Evolutionary conservation across 2,888 invertebrate genomes (phyloP), one percentile per base, ranked within the genome.

Genomic region (Drosophila percnosoma): DNA sequence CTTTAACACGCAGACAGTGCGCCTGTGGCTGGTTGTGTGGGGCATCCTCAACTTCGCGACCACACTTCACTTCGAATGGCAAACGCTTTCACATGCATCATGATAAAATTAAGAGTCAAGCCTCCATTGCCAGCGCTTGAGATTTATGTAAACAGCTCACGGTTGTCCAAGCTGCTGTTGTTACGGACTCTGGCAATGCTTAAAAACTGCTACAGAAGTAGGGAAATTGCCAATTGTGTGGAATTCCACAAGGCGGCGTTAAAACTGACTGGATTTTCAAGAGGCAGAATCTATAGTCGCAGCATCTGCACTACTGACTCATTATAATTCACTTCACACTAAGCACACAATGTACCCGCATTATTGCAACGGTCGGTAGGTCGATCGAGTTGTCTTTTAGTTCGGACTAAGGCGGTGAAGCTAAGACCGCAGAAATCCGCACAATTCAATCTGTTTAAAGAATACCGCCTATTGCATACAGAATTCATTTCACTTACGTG

Each of bases 311-410:
- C 34, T 65, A 74, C 71, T 64, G 69, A 67, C 65, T 80, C 72
- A 82, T 82, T 81, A 81, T 79, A 81, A 81, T 81, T 81, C 80
- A 75, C 71, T 79, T 79, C 83, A 82, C 81, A 80, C 80, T 75
- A 75, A 79, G 76, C 73, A 79, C 67, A 82, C 80, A 81, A 75
- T 82, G 70, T 73, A 73, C 75, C 79, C 68, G 83, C 75, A 79
- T 82, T 79, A 75, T 82, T 72, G 68, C 82, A 66, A 66, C 27
- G 60, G 38, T 62, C 52, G 58, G 29, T 13, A 38, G 70, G 61
- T 29, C 60, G 60, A 78, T 73, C 65, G 36, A 65, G 61, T 63
- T 64, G 49, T 61, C 59, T 57, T 63, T 58, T 55, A 57, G 21
- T 65, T 64, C 45, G 58, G 42, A 61, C 34, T 52, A 52, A 63